Conservation (phyloP, 2,797 vertebrate species). For the Acrossocheilus fasciatus region DNA sequence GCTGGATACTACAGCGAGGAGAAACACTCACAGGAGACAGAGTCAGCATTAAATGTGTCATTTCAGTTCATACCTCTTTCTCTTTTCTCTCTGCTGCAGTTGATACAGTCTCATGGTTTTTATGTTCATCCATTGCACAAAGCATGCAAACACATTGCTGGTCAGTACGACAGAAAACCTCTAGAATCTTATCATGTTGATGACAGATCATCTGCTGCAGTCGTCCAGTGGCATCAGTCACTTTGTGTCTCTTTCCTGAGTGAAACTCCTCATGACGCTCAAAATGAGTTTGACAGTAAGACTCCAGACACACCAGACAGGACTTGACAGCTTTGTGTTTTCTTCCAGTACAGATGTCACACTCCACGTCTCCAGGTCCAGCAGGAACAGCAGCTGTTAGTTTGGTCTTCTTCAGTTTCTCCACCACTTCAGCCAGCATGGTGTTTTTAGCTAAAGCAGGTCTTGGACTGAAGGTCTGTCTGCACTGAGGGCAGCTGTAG, state of each 20-base stretch:
- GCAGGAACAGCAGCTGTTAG: too few species aligned
- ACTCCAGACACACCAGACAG: too few species aligned
- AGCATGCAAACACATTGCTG: neutral
- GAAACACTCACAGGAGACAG: neutral
- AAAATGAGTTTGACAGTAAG: too few species aligned
- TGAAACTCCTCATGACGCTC: too few species aligned
- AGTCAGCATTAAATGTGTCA: neutral
- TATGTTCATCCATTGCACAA: slow-evolving; percentile 2
- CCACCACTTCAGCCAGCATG: too few species aligned
- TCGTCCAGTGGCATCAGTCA: neutral
- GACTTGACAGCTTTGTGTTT: too few species aligned
- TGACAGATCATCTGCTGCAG: slow-evolving; percentile 14
- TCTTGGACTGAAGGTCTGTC: too few species aligned
- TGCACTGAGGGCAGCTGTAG: too few species aligned
- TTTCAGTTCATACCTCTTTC: slow-evolving; percentile 5
- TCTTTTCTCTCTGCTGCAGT: neutral
- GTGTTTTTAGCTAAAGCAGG: too few species aligned
- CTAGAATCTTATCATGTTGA: neutral
- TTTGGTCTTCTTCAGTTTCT: too few species aligned
- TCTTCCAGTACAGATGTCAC: too few species aligned
- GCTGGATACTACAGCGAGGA: neutral
- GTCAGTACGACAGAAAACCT: slow-evolving; percentile 16
- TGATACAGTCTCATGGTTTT: slow-evolving; percentile 4
- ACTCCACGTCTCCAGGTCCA: too few species aligned
- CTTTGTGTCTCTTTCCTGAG: neutral